Base-by-base conservation (phyloP, 2,888 invertebrate species). In the Margaritifera margaritifera region DNA sequence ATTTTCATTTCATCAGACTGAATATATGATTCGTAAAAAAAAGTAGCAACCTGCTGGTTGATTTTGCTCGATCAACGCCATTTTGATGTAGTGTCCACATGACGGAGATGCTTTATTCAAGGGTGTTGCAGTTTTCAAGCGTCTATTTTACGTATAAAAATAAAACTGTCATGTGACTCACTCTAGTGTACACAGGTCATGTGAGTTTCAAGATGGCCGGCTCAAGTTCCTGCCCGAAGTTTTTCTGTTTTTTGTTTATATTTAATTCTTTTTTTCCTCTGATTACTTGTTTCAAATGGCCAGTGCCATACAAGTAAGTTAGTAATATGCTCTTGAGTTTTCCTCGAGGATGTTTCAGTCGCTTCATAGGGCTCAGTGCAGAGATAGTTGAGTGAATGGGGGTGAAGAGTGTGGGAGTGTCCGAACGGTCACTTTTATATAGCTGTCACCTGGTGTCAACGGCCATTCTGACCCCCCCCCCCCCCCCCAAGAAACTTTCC, bases 231-330 rank as follows among this genome's bases (percentile, higher is more conserved):
- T 24, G n/a, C 42, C 54, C 22, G 56, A 59, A 20, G 25, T 68
- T 57, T 66, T 64, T 58, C 22, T 64, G 42, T 59, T 61, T 55
- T 71, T 65, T 60, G 53, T 53, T 62, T 57, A 42, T 58, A 62
- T 70, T 50, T 15, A n/a, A 50, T 56, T 20, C 11, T 62, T 66
- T 27, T 25, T 55, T 62, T 15, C n/a, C n/a, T 20, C 51, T 62
- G 53, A 59, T 15, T n/a, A 51, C 22, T 53, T 62, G 60, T 25
- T 24, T 19, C 52, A 61, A 69, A 69, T 83, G 81, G 81, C 83
- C 83, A 57, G 69, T 80, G 6, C 81, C 81, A 58, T 83, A 83
- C 68, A 74, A 68, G 83, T 83, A 72, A 65, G 75, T 64, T 67
- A 55, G 15, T 42, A 42, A 42, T 42, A 42, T 15, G 15, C 2